phyloP scores from a whole-genome alignment of 2,888 invertebrate genomes.

The Agrochola lota region DNA sequence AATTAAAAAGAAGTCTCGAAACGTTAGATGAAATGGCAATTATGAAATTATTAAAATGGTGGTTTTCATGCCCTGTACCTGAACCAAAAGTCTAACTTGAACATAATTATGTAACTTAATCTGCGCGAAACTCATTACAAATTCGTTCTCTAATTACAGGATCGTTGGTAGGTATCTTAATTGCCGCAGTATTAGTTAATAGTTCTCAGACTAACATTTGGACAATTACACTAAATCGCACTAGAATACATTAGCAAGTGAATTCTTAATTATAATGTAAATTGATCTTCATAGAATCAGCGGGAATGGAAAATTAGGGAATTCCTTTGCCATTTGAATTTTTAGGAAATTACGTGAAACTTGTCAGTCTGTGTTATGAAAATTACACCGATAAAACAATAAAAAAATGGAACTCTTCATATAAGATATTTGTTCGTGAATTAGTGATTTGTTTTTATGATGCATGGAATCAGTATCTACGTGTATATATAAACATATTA shows the following conservation, averaged over 20 bases:
- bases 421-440: background rate
- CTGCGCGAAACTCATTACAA: slow-evolving; percentile 33
- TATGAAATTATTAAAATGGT: background rate
- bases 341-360: background rate
- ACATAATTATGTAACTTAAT: slow-evolving; percentile 41
- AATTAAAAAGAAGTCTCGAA: background rate
- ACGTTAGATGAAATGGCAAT: background rate
- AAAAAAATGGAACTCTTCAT: background rate
- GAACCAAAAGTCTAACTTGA: background rate
- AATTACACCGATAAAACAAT: background rate
- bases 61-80: background rate
- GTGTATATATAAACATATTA: too few relatives aligned
- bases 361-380: background rate
- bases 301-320: background rate
- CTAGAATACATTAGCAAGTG: slow-evolving; percentile 37
- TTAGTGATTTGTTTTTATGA: background rate
- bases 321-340: slow-evolving; percentile 3
- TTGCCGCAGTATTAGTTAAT: slow-evolving; percentile 49
- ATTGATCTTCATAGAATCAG: slow-evolving; percentile 25
- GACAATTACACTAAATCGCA: slow-evolving; percentile 46
- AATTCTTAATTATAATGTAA: slow-evolving; percentile 53
- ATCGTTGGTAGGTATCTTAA: slow-evolving; percentile 44
- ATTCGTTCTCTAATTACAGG: slow-evolving; percentile 54
- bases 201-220: slow-evolving; percentile 47
- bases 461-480: too few relatives aligned